phyloP scores from a whole-genome alignment of 2,797 vertebrate genomes.

The Erithacus rubecula region DNA sequence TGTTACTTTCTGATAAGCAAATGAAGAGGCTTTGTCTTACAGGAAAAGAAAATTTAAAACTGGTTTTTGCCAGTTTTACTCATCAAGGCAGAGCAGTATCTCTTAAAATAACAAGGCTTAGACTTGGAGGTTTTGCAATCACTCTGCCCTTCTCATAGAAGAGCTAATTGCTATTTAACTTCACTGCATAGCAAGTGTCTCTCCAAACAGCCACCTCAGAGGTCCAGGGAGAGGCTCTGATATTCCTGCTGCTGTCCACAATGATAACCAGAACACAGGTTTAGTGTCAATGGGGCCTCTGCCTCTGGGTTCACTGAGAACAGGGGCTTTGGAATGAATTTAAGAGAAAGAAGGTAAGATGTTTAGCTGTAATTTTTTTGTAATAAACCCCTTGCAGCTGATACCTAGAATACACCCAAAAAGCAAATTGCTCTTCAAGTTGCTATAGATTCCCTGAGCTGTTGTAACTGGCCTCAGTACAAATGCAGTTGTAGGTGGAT shows the following conservation, averaged over 20 bases:
- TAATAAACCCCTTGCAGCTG: not conserved
- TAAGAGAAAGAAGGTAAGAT: not conserved
- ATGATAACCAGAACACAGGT: not conserved
- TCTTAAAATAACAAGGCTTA: not conserved
- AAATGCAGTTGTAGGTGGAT: slow-evolving; percentile 50
- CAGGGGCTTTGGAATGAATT: not conserved
- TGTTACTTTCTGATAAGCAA: not conserved
- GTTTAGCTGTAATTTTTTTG: not conserved
- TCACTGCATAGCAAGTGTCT: not conserved
- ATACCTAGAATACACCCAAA: not conserved
- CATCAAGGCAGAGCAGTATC: not conserved
- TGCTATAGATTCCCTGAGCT: slow-evolving; percentile 36
- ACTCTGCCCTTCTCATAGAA: not conserved
- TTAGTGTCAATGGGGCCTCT: not conserved
- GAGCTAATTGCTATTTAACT: not conserved
- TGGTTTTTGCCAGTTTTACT: not conserved
- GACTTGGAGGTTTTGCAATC: not conserved
- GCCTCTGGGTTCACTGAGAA: not conserved
- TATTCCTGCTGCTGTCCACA: not conserved
- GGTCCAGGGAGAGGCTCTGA: not conserved
- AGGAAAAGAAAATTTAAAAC: not conserved
- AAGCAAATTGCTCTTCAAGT: slow-evolving; percentile 11
- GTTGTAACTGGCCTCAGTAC: slow-evolving; percentile 29
- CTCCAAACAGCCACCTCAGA: not conserved
- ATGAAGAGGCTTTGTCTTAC: not conserved